Evolutionary conservation across 2,797 vertebrate species (phyloP).

Genomic region (Acanthurus tractus): DNA sequence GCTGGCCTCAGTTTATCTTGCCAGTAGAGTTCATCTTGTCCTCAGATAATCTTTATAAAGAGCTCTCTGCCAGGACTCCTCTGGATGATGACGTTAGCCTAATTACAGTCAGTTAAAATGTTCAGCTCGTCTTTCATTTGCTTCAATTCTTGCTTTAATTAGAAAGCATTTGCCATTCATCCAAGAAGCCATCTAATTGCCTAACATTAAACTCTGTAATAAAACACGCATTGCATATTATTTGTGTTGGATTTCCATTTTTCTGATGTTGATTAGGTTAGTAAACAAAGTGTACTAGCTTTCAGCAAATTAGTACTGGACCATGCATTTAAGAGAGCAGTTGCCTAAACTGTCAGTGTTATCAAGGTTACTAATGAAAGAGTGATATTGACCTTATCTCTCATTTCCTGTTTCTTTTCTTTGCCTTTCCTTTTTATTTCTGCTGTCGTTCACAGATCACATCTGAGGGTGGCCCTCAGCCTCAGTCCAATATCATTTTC

Average conservation of each 20-base stretch:
- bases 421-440: conserved; percentile 14
- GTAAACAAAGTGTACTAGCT: conserved; percentile 25
- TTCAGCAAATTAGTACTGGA: conserved; percentile 31
- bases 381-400: conserved; percentile 9
- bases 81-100: conserved; percentile 41
- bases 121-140: conserved; percentile 43
- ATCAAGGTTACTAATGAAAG: conserved; percentile 14
- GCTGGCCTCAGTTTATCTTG: conserved; percentile 35
- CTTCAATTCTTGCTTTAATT: conserved; percentile 41
- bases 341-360: conserved; percentile 22
- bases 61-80: conserved; percentile 29
- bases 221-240: conserved; percentile 1
- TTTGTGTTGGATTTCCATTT: conserved; percentile 30
- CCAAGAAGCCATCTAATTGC: conserved; percentile 33
- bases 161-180: conserved; percentile 37
- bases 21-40: conserved; percentile 39
- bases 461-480: conserved; percentile 96
- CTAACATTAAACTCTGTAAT: conserved; percentile 34
- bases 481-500: conserved; percentile 96
- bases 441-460: conserved; percentile 87
- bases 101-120: conserved; percentile 46
- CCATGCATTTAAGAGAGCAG: conserved; percentile 25
- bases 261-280: conserved; percentile 30
- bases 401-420: neutral
- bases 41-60: conserved; percentile 41